Percentiles rank a stretch among this genome's conserved stretches.
phyloP scores from a whole-genome alignment of 2,797 vertebrate genomes.

The Protosalanx chinensis region DNA sequence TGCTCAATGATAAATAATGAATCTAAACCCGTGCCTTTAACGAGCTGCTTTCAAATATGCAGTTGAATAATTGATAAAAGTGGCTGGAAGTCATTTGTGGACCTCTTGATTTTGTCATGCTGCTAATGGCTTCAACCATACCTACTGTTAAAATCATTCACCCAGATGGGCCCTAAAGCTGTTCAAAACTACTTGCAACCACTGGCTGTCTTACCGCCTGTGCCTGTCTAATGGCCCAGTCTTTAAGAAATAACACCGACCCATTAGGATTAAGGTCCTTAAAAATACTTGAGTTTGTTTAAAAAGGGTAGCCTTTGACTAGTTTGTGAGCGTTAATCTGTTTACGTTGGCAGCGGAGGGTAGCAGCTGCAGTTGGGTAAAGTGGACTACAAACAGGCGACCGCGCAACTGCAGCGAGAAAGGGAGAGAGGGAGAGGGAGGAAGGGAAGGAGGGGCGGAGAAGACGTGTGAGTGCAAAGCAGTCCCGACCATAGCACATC shows the following conservation, averaged over 20 bases:
- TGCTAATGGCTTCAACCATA: too few species aligned
- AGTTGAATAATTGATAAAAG: background rate
- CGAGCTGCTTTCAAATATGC: background rate
- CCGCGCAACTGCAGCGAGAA: conserved; percentile 43
- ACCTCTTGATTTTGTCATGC: too few species aligned
- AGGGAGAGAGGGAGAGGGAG: conserved; percentile 21
- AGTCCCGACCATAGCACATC: conserved; percentile 4
- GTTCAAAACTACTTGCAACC: background rate
- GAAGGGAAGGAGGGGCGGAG: conserved; percentile 12
- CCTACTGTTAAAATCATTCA: too few species aligned
- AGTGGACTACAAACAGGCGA: conserved; percentile 31
- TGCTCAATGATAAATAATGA: background rate
- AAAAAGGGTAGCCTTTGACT: conserved; percentile 16
- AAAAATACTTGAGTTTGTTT: background rate
- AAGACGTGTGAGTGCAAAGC: background rate
- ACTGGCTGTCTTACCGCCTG: background rate
- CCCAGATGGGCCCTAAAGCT: too few species aligned
- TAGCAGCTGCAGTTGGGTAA: conserved; percentile 46
- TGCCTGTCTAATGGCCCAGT: background rate
- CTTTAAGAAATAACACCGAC: background rate
- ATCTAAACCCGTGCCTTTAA: background rate
- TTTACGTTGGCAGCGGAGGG: conserved; percentile 25
- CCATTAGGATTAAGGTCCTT: background rate
- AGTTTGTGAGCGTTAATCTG: background rate
- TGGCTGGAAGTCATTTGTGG: background rate